These are phyloP conservation scores for Carlito syrichta DNA, from an alignment of 2,113 vertebrate species.

Conservation along the genomic window DNA sequence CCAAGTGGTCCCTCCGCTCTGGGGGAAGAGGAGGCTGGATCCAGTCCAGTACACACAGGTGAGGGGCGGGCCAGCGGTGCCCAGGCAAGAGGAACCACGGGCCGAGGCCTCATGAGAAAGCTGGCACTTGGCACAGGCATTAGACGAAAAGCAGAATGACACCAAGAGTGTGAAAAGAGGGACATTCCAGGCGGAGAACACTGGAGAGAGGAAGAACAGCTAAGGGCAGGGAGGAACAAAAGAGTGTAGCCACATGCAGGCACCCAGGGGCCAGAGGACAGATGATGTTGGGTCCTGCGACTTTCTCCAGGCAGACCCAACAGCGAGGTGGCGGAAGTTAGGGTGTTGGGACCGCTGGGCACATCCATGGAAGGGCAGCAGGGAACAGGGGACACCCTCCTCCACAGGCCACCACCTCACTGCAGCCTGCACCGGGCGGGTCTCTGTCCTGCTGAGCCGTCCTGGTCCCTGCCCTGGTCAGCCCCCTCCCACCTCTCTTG, in stretches of 20 bases:
- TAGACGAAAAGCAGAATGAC: background rate
- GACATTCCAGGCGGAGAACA: background rate
- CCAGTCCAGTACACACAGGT: background rate
- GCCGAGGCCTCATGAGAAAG: background rate
- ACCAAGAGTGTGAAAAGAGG: background rate
- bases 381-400: background rate
- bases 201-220: background rate
- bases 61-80: background rate
- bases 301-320: background rate
- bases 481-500: background rate
- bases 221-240: background rate
- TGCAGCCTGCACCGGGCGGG: background rate
- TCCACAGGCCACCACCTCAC: background rate
- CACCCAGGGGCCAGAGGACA: background rate
- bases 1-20: background rate
- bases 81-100: background rate
- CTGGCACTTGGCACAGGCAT: background rate
- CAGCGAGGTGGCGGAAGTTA: background rate
- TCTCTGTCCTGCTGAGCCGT: background rate
- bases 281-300: background rate
- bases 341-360: background rate
- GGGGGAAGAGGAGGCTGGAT: background rate
- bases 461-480: background rate
- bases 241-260: background rate
- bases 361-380: rapidly evolving